These are phyloP conservation scores for Hemiprocne comata DNA, from an alignment of 2,113 vertebrate genomes.

Conservation along the genomic window DNA sequence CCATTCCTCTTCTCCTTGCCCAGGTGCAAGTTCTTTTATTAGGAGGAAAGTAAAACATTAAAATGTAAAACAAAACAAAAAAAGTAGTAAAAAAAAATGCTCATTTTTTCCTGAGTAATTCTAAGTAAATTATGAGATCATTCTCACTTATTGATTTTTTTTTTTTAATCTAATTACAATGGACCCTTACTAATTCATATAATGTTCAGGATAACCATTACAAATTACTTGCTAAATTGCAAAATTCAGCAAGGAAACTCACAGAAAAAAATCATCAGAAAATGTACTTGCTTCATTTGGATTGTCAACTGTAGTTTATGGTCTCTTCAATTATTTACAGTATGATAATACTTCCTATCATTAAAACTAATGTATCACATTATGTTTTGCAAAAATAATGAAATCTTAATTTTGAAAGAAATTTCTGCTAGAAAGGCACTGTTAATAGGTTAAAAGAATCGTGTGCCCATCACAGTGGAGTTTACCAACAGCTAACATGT, in stretches of 20 bases:
- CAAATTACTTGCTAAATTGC: constrained; percentile 39
- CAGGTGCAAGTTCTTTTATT: not conserved
- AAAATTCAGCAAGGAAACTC: constrained; percentile 10
- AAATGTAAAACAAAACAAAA: not conserved
- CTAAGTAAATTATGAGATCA: constrained; percentile 24
- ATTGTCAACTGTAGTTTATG: constrained; percentile 10
- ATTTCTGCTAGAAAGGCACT: not conserved
- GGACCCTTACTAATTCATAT: constrained; percentile 24
- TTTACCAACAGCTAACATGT: not conserved
- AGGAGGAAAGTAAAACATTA: not conserved
- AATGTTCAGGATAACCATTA: constrained; percentile 21
- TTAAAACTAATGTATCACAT: not conserved
- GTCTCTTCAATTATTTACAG: constrained; percentile 64
- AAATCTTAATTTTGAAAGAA: not conserved
- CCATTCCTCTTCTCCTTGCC: not conserved
- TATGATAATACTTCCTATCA: constrained; percentile 1
- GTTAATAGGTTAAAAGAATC: not conserved
- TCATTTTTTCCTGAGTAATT: not conserved
- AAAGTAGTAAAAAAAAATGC: constrained; percentile 15
- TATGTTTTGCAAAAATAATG: not conserved
- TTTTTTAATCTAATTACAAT: constrained; percentile 13
- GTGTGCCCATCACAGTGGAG: not conserved
- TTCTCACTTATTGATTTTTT: constrained; percentile 45
- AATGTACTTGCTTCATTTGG: constrained; percentile 24
- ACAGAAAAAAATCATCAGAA: not conserved